Percentiles rank a stretch among this genome's conserved stretches.
Evolutionary conservation across 2,888 invertebrate species (phyloP).

Genomic region (Lithophane semibrunnea): DNA sequence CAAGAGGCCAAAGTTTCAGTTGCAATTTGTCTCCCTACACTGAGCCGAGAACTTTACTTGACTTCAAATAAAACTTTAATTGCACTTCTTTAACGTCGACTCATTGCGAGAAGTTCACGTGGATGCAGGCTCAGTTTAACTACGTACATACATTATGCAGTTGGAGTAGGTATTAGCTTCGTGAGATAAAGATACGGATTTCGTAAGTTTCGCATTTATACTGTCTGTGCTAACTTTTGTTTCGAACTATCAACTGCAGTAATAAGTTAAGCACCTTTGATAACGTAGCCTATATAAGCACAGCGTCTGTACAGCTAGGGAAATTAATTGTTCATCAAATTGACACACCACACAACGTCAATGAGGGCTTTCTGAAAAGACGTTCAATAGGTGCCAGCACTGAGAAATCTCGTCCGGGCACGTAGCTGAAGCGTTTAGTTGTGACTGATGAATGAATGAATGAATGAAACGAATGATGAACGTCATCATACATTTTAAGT

Average conservation of each 20-base stretch:
- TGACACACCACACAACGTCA: not conserved
- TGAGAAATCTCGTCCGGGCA: too few relatives aligned
- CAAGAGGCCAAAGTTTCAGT: slow-evolving; percentile 44
- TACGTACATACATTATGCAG: slow-evolving; percentile 40
- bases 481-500: too few relatives aligned
- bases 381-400: too few relatives aligned
- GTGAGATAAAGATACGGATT: slow-evolving; percentile 10
- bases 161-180: slow-evolving; percentile 21
- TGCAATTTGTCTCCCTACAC: slow-evolving; percentile 58
- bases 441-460: too few relatives aligned
- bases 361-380: too few relatives aligned
- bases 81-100: slow-evolving; percentile 54
- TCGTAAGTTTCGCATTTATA: slow-evolving; percentile 19
- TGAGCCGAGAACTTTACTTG: slow-evolving; percentile 30
- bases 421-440: too few relatives aligned
- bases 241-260: not conserved
- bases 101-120: slow-evolving; percentile 50
- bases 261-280: not conserved
- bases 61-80: slow-evolving; percentile 64
- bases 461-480: too few relatives aligned
- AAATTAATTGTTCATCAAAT: not conserved
- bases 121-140: slow-evolving; percentile 29
- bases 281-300: too few relatives aligned
- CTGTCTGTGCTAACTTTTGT: slow-evolving; percentile 6
- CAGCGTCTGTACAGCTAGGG: not conserved